A percentile compares a stretch with the other conserved stretches of the same genome.
phyloP scores from a whole-genome alignment of 2,113 vertebrate species.

The Campylomormyrus numenius region DNA sequence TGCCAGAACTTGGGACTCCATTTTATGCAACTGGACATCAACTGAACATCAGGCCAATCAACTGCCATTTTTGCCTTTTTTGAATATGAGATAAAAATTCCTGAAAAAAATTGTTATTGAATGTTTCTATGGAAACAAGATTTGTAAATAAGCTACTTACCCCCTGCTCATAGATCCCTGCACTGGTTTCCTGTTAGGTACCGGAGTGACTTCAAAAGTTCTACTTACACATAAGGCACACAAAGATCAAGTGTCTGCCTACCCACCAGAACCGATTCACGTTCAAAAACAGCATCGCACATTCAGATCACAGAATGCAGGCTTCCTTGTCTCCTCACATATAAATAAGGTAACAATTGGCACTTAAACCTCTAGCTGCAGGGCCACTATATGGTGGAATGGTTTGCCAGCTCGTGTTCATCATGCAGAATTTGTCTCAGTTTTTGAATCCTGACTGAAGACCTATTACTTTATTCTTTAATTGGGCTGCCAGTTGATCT shows the following conservation, averaged over 20 bases:
- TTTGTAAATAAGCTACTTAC: neutral
- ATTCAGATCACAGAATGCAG: neutral
- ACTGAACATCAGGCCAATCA: neutral
- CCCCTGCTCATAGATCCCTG: neutral
- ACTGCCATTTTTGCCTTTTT: conserved; percentile 13
- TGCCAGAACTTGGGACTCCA: neutral
- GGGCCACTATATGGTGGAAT: neutral
- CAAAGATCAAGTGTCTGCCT: neutral
- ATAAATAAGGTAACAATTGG: neutral
- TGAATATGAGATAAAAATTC: neutral
- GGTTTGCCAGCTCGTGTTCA: neutral
- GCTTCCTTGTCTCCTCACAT: neutral
- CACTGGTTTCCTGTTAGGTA: neutral
- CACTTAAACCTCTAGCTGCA: neutral
- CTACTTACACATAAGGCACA: neutral
- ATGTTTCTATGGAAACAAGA: conserved; percentile 18
- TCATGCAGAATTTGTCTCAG: neutral
- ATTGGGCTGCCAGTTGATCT: neutral
- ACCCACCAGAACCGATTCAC: neutral
- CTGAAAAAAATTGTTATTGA: neutral
- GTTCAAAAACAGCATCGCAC: neutral
- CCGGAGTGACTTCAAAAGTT: neutral
- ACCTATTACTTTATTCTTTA: neutral
- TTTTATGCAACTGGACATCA: neutral
- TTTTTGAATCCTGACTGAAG: neutral